A percentile compares a stretch with the other conserved stretches of the same genome.
Conservation (phyloP, 2,888 invertebrate species). For the Alcis repandata region DNA sequence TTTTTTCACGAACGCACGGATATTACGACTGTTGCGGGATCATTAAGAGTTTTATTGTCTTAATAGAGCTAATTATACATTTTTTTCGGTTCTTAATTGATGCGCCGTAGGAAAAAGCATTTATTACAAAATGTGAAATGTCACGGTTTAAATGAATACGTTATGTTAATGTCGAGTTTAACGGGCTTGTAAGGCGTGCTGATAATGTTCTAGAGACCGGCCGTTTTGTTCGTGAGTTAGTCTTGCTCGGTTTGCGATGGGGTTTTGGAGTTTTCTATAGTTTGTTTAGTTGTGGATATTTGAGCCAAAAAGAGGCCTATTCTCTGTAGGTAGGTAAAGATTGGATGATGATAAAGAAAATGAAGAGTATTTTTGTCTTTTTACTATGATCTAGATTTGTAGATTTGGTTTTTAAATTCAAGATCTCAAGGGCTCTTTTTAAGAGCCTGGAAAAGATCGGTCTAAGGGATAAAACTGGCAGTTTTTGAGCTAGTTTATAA, state of each 20-base stretch:
- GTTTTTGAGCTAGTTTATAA: too few species aligned
- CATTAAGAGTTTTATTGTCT: slow-evolving; percentile 87
- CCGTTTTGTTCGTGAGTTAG: slow-evolving; percentile 84
- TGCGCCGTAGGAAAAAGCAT: slow-evolving; percentile 82
- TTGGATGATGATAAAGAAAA: too few species aligned
- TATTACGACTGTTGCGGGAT: slow-evolving; percentile 84
- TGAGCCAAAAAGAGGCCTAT: too few species aligned
- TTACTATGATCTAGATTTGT: too few species aligned
- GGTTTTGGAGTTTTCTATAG: slow-evolving; percentile 73
- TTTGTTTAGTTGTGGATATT: slow-evolving; percentile 61
- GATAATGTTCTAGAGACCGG: slow-evolving; percentile 69
- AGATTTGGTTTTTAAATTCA: too few species aligned
- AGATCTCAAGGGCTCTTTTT: too few species aligned
- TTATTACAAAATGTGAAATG: slow-evolving; percentile 86
- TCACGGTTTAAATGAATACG: slow-evolving; percentile 85
- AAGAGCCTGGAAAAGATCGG: too few species aligned
- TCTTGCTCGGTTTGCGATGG: slow-evolving; percentile 76
- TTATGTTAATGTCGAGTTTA: slow-evolving; percentile 82
- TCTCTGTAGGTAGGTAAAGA: too few species aligned
- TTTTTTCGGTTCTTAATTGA: slow-evolving; percentile 86
- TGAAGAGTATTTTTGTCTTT: too few species aligned
- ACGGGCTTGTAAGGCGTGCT: slow-evolving; percentile 77
- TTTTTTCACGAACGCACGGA: slow-evolving; percentile 84
- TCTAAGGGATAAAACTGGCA: too few species aligned
- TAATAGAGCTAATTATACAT: slow-evolving; percentile 86